Evolutionary conservation across 2,888 invertebrate species (phyloP).

Genomic region (Pachymerium ferrugineum): DNA sequence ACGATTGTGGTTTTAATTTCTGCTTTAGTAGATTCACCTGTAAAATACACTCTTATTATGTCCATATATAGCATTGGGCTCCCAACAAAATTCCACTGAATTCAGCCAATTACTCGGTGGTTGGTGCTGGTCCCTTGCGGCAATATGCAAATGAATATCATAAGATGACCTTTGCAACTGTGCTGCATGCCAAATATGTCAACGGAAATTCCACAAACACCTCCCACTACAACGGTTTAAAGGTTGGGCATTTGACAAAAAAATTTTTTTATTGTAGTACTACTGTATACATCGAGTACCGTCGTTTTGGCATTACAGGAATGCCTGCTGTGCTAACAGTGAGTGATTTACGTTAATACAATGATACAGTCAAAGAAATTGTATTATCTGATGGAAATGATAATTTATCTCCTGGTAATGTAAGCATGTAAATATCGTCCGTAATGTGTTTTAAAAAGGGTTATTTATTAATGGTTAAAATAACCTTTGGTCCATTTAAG

Average conservation of each 20-base stretch:
- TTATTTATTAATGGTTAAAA: too few species aligned
- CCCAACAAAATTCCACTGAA: not conserved
- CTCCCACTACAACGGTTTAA: constrained; percentile 18
- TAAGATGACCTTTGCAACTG: constrained; percentile 7
- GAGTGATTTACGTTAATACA: too few species aligned
- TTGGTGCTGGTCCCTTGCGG: not conserved
- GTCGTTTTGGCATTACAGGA: too few species aligned
- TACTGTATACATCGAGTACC: too few species aligned
- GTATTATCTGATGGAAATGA: too few species aligned
- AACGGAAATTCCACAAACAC: constrained; percentile 22
- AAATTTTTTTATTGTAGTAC: not conserved
- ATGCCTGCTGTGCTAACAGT: too few species aligned
- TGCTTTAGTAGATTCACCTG: not conserved
- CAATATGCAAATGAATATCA: constrained; percentile 14
- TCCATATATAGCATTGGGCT: not conserved
- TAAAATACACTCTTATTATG: not conserved
- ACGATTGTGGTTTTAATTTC: not conserved
- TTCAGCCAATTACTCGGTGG: not conserved
- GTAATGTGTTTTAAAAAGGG: too few species aligned
- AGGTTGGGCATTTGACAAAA: constrained; percentile 12
- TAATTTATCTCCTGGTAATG: too few species aligned
- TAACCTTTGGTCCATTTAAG: too few species aligned
- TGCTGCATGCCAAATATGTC: constrained; percentile 25
- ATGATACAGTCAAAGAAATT: too few species aligned
- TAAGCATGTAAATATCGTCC: too few species aligned